Conservation (phyloP, 2,888 invertebrate genomes). For the Cataglyphis cursor region DNA sequence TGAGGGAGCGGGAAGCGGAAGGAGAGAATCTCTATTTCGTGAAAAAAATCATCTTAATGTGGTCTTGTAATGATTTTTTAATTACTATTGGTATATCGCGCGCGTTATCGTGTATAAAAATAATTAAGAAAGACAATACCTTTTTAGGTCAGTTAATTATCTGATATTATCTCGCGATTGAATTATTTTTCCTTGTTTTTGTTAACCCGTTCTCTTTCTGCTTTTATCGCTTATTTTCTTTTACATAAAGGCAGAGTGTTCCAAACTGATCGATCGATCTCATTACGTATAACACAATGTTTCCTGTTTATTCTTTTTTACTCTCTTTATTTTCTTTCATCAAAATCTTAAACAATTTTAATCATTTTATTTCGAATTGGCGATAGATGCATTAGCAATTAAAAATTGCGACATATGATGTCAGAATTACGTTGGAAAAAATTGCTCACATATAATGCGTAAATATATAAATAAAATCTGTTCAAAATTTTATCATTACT, state of each 20-base stretch:
- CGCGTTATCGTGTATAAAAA: background rate
- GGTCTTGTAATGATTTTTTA: background rate
- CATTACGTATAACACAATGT: background rate
- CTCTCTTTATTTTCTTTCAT: background rate
- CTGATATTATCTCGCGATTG: constrained; percentile 20
- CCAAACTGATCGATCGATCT: background rate
- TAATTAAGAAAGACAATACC: constrained; percentile 16
- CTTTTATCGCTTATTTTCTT: constrained; percentile 7
- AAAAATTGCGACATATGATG: background rate
- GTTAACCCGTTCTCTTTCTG: background rate
- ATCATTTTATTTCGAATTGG: background rate
- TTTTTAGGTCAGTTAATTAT: constrained; percentile 2
- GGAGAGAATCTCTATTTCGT: background rate
- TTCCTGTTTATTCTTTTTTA: background rate
- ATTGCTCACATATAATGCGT: background rate
- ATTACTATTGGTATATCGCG: background rate
- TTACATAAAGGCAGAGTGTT: background rate
- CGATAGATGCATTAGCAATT: background rate
- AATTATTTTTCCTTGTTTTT: background rate
- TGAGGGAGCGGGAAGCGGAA: too few species aligned
- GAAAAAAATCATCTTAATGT: background rate
- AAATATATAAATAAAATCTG: background rate
- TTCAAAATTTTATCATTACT: background rate
- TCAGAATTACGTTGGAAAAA: background rate
- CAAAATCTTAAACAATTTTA: background rate